These are phyloP conservation scores for Blera fallax DNA, from an alignment of 2,888 invertebrate genomes.

Conservation along the genomic window DNA sequence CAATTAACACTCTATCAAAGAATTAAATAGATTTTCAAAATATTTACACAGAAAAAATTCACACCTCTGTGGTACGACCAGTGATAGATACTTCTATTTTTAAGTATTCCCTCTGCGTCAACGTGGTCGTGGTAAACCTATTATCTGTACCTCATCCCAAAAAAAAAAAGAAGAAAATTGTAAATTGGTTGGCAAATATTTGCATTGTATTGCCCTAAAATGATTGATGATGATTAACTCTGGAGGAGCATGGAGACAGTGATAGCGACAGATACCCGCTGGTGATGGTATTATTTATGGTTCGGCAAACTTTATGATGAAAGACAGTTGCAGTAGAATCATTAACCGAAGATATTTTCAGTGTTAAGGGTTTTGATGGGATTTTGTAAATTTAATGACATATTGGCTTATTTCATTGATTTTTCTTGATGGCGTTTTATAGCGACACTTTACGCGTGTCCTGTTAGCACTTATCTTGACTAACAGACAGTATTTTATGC, in stretches of 20 bases:
- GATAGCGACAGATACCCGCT: neutral
- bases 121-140: neutral
- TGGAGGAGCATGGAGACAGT: conserved; percentile 5
- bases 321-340: conserved; percentile 17
- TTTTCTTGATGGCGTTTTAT: conserved; percentile 4
- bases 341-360: conserved; percentile 2
- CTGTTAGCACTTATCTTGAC: neutral
- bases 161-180: conserved; percentile 29
- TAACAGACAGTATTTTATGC: no score
- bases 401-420: neutral
- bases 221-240: conserved; percentile 70
- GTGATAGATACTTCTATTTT: neutral
- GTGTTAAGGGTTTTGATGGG: neutral
- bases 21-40: neutral
- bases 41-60: conserved; percentile 18
- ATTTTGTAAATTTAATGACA: conserved; percentile 19
- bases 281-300: conserved; percentile 28
- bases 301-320: conserved; percentile 1
- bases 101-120: neutral
- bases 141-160: conserved; percentile 7
- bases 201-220: conserved; percentile 58
- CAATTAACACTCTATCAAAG: conserved; percentile 13
- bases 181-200: conserved; percentile 64
- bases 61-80: neutral
- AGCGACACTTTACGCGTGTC: neutral